Evolutionary conservation across 2,113 vertebrate species (phyloP).

Genomic region (Sapayoa aenigma): DNA sequence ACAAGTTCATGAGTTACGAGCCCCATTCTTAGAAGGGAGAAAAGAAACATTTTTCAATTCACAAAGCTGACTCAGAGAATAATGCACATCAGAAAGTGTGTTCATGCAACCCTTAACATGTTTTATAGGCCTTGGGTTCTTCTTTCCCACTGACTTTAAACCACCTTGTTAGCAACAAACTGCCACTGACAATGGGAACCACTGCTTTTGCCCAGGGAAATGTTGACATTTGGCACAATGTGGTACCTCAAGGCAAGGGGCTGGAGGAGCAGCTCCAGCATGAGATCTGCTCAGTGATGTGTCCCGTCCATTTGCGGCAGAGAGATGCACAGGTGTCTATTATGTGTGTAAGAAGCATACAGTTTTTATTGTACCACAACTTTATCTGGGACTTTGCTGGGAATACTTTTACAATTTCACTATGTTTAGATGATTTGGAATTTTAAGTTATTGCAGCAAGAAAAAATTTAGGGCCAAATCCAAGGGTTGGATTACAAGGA

Average conservation of each 20-base stretch:
- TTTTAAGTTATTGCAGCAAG: background rate
- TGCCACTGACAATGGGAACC: background rate
- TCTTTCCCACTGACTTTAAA: background rate
- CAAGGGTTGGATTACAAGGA: background rate
- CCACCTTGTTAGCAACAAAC: background rate
- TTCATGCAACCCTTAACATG: background rate
- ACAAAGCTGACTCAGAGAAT: background rate
- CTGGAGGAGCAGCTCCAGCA: background rate
- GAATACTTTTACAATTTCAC: background rate
- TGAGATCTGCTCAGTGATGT: background rate
- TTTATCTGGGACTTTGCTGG: background rate
- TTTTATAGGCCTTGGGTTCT: background rate
- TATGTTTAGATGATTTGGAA: background rate
- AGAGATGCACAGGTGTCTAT: fast-evolving
- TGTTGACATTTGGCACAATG: background rate
- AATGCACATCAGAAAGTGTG: background rate
- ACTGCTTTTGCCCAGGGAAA: background rate
- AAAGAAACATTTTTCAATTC: background rate
- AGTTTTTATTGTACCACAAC: background rate
- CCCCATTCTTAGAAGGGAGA: background rate
- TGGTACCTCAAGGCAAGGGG: background rate
- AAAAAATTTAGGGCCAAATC: background rate
- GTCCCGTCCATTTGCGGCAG: fast-evolving
- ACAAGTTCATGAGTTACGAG: no score
- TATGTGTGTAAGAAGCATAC: background rate